Evolutionary conservation across 2,888 invertebrate genomes (phyloP).

Genomic region (Rhodophaea formosa): DNA sequence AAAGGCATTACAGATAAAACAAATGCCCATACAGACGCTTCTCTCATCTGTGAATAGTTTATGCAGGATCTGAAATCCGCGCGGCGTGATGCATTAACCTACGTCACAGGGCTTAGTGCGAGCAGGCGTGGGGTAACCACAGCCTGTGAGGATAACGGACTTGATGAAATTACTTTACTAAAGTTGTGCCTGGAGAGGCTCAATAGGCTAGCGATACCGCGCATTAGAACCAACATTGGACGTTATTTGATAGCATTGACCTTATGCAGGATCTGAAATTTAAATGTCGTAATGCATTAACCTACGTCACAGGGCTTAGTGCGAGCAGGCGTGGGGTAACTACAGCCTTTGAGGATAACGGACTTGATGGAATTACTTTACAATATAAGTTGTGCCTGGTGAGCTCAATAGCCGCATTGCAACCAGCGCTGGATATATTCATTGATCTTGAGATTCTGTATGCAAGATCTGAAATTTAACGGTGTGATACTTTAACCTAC

Average conservation of each 20-base stretch:
- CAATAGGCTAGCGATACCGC: no score
- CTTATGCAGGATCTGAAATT: slow-evolving; percentile 60
- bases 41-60: slow-evolving; percentile 63
- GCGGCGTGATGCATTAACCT: slow-evolving; percentile 63
- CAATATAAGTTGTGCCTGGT: no score
- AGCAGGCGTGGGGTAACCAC: slow-evolving; percentile 39
- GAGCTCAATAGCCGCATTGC: no score
- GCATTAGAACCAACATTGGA: no score
- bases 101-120: slow-evolving; percentile 59
- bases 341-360: slow-evolving; percentile 28
- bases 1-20: neutral
- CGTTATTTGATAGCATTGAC: no score
- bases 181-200: no score
- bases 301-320: slow-evolving; percentile 63
- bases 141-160: slow-evolving; percentile 27
- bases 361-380: slow-evolving; percentile 18
- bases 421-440: no score
- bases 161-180: neutral
- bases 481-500: slow-evolving; percentile 65
- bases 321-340: slow-evolving; percentile 39
- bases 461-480: slow-evolving; percentile 60
- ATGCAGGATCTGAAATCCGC: slow-evolving; percentile 62
- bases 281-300: no score
- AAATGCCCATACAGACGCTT: slow-evolving; percentile 25
- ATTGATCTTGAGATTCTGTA: no score